phyloP scores from a whole-genome alignment of 1,140 invertebrate species.

The Chymomyza costata region DNA sequence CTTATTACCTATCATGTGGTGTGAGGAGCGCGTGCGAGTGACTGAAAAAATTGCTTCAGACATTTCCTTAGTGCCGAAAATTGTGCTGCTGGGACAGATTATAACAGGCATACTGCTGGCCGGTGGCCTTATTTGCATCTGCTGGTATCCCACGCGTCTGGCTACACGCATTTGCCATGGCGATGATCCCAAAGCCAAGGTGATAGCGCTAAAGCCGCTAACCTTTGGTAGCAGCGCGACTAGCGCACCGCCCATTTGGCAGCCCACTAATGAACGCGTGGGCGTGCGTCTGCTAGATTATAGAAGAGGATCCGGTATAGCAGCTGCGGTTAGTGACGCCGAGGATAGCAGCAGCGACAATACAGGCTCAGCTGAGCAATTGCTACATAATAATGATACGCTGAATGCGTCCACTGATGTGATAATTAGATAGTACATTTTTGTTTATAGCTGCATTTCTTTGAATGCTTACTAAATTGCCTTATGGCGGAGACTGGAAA shows the following conservation, averaged over 20 bases:
- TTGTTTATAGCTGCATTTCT: conserved; percentile 36
- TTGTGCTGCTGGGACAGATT: conserved; percentile 63
- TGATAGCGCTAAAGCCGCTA: conserved; percentile 39
- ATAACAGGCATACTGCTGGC: conserved; percentile 57
- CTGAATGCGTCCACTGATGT: conserved; percentile 36
- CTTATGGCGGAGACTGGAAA: conserved; percentile 16
- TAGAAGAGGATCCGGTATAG: conserved; percentile 40
- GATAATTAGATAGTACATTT: conserved; percentile 62
- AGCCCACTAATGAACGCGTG: conserved; percentile 37
- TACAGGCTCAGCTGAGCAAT: conserved; percentile 12
- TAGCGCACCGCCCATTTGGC: conserved; percentile 9
- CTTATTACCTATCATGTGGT: conserved; percentile 87
- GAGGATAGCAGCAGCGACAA: conserved; percentile 14
- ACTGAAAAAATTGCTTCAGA: conserved; percentile 76
- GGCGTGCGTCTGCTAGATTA: conserved; percentile 55
- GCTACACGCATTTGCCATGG: conserved; percentile 54
- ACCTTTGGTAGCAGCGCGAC: conserved; percentile 22
- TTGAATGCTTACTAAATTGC: conserved; percentile 23
- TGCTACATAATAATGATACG: conserved; percentile 28
- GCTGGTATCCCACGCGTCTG: conserved; percentile 67
- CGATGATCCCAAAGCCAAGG: conserved; percentile 62
- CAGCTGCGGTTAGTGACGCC: neutral
- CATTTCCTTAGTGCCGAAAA: conserved; percentile 51
- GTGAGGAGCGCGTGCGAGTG: conserved; percentile 81
- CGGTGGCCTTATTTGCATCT: conserved; percentile 59